Evolutionary conservation across 2,888 invertebrate genomes (phyloP).

Genomic region (Dascillus cervinus): DNA sequence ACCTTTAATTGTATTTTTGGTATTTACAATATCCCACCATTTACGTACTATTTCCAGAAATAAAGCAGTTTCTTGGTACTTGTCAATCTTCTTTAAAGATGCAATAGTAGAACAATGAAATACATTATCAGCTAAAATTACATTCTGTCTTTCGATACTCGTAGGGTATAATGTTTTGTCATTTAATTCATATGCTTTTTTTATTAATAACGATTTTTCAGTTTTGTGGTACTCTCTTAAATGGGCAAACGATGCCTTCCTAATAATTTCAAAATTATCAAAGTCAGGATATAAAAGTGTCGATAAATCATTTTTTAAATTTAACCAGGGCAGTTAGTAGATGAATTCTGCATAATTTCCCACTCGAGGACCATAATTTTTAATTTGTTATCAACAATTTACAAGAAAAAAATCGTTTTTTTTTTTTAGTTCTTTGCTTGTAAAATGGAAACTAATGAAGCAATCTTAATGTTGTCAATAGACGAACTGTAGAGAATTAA

Average conservation of each 20-base stretch:
- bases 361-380: no score
- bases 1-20: constrained; percentile 10
- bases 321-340: no score
- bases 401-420: no score
- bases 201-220: constrained; percentile 7
- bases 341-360: no score
- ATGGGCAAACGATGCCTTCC: constrained; percentile 2
- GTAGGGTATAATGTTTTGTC: constrained; percentile 12
- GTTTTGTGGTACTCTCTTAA: constrained; percentile 6
- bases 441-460: no score
- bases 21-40: constrained; percentile 18
- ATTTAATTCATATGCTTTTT: constrained; percentile 15
- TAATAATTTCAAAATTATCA: constrained; percentile 1
- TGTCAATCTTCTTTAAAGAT: constrained; percentile 6
- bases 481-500: no score
- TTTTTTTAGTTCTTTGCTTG: no score
- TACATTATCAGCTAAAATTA: constrained; percentile 12
- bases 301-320: background rate
- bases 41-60: constrained; percentile 12
- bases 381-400: no score
- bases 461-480: no score
- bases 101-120: constrained; percentile 15
- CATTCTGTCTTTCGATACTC: constrained; percentile 12
- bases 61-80: constrained; percentile 8
- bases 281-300: constrained; percentile 5